Percentiles rank a stretch among this genome's conserved stretches.
Evolutionary conservation across 37 sponge, comb jelly and placozoan genomes (phyloP).

Genomic region (Hexactinellida sp.): DNA sequence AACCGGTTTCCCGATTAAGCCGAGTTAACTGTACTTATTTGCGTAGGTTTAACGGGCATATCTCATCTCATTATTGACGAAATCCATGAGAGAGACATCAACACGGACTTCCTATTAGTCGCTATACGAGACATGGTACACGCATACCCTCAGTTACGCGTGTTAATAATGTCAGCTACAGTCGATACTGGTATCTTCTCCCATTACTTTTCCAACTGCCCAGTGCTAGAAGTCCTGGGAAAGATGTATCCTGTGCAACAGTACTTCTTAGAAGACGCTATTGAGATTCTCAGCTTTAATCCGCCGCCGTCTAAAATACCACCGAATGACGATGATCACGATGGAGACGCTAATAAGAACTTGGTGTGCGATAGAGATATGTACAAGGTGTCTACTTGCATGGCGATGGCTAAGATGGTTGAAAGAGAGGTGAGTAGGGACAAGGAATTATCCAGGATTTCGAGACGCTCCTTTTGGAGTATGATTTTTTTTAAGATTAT

Average conservation of each 20-base stretch:
- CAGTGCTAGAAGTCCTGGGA: slow-evolving; percentile 51
- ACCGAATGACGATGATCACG: not conserved
- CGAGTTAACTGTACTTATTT: no score
- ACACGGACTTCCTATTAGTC: slow-evolving; percentile 52
- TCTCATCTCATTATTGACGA: slow-evolving; percentile 65
- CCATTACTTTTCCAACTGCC: slow-evolving; percentile 40
- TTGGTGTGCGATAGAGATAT: not conserved
- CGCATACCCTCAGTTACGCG: slow-evolving; percentile 32
- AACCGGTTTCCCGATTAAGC: no score
- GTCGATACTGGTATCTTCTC: slow-evolving; percentile 50
- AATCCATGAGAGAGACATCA: slow-evolving; percentile 63
- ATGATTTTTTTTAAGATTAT: no score
- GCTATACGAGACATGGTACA: slow-evolving; percentile 56
- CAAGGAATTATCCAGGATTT: no score
- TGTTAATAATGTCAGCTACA: slow-evolving; percentile 74
- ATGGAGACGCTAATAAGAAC: not conserved
- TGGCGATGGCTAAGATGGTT: slow-evolving; percentile 29
- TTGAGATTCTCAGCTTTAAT: slow-evolving; percentile 42
- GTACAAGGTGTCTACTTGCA: slow-evolving; percentile 16
- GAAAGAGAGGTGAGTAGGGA: slow-evolving; percentile 27
- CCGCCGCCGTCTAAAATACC: slow-evolving; percentile 27
- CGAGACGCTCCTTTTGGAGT: no score
- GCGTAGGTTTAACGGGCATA: slow-evolving; percentile 39
- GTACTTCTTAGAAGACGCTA: slow-evolving; percentile 56
- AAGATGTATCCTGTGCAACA: slow-evolving; percentile 35